Evolutionary conservation across 2,113 vertebrate species (phyloP).

Genomic region (Danio rerio): GRCz12tu NC_133193.1:12762001-12762500

Average conservation of each 20-base stretch:
- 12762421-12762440: constrained; percentile 53
- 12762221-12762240: background rate
- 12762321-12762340: constrained; percentile 17
- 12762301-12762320: constrained; percentile 42
- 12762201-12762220: background rate
- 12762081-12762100: constrained; percentile 31
- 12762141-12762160: constrained; percentile 45
- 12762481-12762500: constrained; percentile 60
- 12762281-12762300: background rate
- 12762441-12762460: constrained; percentile 61
- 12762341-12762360: constrained; percentile 40
- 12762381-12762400: constrained; percentile 55
- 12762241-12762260: background rate
- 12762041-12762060: constrained; percentile 55
- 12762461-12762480: constrained; percentile 59
- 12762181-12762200: background rate
- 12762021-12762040: constrained; percentile 43
- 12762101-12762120: constrained; percentile 49
- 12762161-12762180: constrained; percentile 15
- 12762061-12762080: constrained; percentile 65
- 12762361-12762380: constrained; percentile 55
- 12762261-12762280: constrained; percentile 24
- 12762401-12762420: constrained; percentile 61
- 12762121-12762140: constrained; percentile 6
- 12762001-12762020: constrained; percentile 39